These are phyloP conservation scores for Sicus ferrugineus DNA, from an alignment of 2,888 invertebrate genomes.

Conservation along the genomic window DNA sequence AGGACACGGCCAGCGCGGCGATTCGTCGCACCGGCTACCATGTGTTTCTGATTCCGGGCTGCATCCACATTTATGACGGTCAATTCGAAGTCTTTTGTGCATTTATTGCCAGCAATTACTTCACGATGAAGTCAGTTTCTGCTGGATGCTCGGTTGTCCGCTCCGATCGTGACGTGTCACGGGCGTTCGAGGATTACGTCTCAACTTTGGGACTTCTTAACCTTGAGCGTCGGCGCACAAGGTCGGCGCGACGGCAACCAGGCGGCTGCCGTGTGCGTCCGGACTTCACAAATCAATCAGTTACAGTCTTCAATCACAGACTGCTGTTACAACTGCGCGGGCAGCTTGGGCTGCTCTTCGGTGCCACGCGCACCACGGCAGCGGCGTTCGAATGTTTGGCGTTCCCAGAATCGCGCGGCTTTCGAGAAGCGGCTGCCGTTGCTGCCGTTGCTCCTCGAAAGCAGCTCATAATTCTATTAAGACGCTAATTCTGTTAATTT, in stretches of 20 bases:
- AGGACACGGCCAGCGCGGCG: slow-evolving; percentile 2
- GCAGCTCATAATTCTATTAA: slow-evolving; percentile 27
- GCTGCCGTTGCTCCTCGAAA: not conserved
- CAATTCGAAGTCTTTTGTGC: slow-evolving; percentile 25
- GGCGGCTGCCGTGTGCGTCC: not conserved
- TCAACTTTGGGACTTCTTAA: slow-evolving; percentile 4
- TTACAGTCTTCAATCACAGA: slow-evolving; percentile 46
- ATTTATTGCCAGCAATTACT: slow-evolving; percentile 17
- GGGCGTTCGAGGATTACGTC: not conserved
- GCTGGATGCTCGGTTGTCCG: slow-evolving; percentile 5
- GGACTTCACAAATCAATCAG: slow-evolving; percentile 52
- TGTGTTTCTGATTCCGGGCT: not conserved
- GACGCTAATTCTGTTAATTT: slow-evolving; percentile 25
- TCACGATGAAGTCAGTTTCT: not conserved
- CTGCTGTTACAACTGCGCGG: not conserved
- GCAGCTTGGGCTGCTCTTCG: not conserved
- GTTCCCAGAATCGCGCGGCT: slow-evolving; percentile 16
- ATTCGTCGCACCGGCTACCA: not conserved
- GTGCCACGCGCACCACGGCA: not conserved
- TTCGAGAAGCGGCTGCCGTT: not conserved
- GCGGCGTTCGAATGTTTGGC: not conserved
- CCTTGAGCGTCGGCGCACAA: slow-evolving; percentile 11
- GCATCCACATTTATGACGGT: slow-evolving; percentile 21
- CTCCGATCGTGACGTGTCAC: too few species aligned
- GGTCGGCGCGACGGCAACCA: slow-evolving; percentile 21